Evolutionary conservation across 2,797 vertebrate genomes (phyloP), one percentile per base, ranked within the genome.

Genomic region (Pteronotus mesoamericanus): DNA sequence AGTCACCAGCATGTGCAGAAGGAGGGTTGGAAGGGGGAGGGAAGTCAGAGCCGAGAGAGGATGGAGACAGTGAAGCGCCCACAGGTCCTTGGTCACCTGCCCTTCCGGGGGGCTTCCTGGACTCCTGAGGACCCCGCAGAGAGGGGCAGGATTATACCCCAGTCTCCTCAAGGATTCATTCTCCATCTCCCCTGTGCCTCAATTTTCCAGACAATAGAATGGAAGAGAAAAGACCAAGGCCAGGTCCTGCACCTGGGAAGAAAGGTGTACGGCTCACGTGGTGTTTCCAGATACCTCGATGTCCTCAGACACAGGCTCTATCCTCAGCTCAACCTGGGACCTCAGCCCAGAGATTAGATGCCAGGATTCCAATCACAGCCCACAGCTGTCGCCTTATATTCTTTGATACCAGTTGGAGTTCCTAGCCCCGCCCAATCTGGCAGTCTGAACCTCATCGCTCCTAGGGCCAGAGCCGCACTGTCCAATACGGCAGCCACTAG

Each of bases 1-100:
- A 97, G 96, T 96, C 97, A 97, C 94, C 96, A 95, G 97, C 72
- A 0, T 87, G 91, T 78, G 78, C 77, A 95, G 95, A 92, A 74
- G 91, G 94, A 86, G 95, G 44, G 55, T 1, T 18, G 44, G 89
- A 89, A 83, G 53, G 68, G 96, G 85, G 96, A 96, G 94, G 88
- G 90, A 89, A 82, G 91, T 80, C 91, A 42, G 89, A 89, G 69
- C 80, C 44, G 16, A 77, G 89, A 74, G 68, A 19, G 59, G 57
- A 68, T 32, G 6, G 79, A 57, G 69, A 83, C 44, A 57, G 84
- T 24, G 48, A 89, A 59, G 55, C 0, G 0, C 44, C 61, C 68
- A 34, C 24, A 55, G 55, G 59, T 69, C 37, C 48, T 37, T 6
- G 6, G 53, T 51, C 71, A 84, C 46, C 66, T 80, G 74, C 16